phyloP scores from a whole-genome alignment of 1,140 invertebrate genomes.

The Chelonus insularis region DNA sequence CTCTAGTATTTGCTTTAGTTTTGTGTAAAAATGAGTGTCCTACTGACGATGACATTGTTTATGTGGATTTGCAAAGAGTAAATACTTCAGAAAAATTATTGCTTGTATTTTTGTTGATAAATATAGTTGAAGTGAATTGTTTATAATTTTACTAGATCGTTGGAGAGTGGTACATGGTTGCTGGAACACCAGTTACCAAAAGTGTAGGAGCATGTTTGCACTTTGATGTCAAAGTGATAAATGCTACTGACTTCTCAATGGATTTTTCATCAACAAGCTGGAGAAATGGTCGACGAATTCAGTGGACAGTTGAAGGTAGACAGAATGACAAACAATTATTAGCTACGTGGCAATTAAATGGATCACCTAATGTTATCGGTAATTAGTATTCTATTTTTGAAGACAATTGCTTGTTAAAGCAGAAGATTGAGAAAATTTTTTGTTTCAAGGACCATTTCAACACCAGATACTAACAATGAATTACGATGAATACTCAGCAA shows the following conservation, averaged over 20 bases:
- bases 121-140: neutral
- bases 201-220: constrained; percentile 19
- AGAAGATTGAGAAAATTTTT: constrained; percentile 16
- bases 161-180: constrained; percentile 25
- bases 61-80: neutral
- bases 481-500: constrained; percentile 27
- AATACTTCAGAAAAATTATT: neutral
- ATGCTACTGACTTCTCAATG: constrained; percentile 9
- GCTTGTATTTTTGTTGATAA: neutral
- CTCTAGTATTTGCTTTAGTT: neutral
- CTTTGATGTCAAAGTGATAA: constrained; percentile 2
- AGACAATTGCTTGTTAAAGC: too few relatives aligned
- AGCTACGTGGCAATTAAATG: constrained; percentile 29
- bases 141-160: constrained; percentile 9
- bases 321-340: constrained; percentile 12
- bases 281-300: neutral
- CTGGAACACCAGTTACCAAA: constrained; percentile 6
- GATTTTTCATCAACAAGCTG: constrained; percentile 25
- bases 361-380: constrained; percentile 22
- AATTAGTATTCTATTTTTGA: too few relatives aligned
- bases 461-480: constrained; percentile 27
- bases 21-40: neutral
- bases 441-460: constrained; percentile 28
- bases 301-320: constrained; percentile 19
- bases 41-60: neutral